Evolutionary conservation across 2,888 invertebrate genomes (phyloP).

Genomic region (Cistogaster globosa): DNA sequence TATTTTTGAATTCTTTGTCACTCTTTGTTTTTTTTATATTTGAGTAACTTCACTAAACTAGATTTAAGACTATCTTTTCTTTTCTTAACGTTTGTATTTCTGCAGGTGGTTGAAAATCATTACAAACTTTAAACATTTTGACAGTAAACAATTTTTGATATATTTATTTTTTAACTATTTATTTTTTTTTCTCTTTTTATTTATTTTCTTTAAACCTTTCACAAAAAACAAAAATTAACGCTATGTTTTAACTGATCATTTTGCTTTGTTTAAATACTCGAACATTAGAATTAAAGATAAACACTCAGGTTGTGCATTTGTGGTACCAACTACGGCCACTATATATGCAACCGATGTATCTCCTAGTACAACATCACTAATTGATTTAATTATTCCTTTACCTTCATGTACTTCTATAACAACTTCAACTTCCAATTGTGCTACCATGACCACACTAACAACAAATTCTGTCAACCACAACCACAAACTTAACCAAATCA

Average conservation of each 20-base stretch:
- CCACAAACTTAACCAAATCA: constrained; percentile 49
- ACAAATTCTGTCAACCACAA: constrained; percentile 54
- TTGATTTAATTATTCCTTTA: constrained; percentile 72
- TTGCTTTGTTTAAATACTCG: background rate
- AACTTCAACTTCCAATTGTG: constrained; percentile 51
- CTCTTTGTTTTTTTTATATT: too few species aligned
- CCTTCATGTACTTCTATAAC: constrained; percentile 65
- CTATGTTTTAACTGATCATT: background rate
- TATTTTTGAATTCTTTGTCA: too few species aligned
- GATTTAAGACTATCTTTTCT: too few species aligned
- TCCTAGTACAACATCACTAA: constrained; percentile 61
- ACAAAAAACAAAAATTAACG: too few species aligned
- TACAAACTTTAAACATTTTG: too few species aligned
- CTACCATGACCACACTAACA: constrained; percentile 61
- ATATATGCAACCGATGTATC: constrained; percentile 65
- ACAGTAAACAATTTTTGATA: too few species aligned
- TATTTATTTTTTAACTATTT: too few species aligned
- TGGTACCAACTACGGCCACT: constrained; percentile 52
- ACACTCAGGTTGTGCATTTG: constrained; percentile 53
- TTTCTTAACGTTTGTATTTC: too few species aligned
- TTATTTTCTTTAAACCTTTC: too few species aligned
- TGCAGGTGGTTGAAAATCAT: too few species aligned
- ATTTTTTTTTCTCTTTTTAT: too few species aligned
- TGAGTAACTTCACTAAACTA: too few species aligned
- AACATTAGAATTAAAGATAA: constrained; percentile 57